Conservation (phyloP, 2,888 invertebrate genomes). For the Zelleria hepariella region DNA sequence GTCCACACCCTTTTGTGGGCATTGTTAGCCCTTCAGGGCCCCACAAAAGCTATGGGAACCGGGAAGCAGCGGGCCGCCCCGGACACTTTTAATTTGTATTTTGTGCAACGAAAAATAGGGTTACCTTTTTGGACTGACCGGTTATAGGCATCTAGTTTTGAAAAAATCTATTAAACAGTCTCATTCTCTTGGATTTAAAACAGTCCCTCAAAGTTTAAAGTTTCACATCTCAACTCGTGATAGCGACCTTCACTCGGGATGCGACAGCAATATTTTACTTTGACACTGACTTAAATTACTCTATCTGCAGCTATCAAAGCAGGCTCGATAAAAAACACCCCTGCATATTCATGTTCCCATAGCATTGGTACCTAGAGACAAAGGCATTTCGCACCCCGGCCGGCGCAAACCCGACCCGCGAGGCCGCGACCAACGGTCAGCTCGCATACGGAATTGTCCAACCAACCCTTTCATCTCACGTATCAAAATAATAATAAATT, state of each 20-base stretch:
- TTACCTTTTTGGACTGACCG: neutral
- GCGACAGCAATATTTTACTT: neutral
- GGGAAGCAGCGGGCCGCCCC: slow-evolving; percentile 42
- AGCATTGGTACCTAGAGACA: slow-evolving; percentile 32
- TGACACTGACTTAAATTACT: neutral
- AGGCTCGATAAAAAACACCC: neutral
- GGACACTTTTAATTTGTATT: neutral
- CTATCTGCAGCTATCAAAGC: neutral
- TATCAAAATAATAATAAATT: slow-evolving; percentile 71
- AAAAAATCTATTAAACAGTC: neutral
- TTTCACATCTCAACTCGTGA: too few species aligned
- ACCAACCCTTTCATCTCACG: slow-evolving; percentile 60
- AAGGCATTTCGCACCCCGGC: slow-evolving; percentile 24
- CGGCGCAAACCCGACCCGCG: slow-evolving; percentile 8
- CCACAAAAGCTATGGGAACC: slow-evolving; percentile 60
- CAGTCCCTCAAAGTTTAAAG: too few species aligned
- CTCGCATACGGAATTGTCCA: slow-evolving; percentile 51
- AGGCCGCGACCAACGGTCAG: slow-evolving; percentile 38
- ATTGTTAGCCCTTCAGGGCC: slow-evolving; percentile 57
- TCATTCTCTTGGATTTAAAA: too few species aligned
- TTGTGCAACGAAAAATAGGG: neutral
- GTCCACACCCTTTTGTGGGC: slow-evolving; percentile 65
- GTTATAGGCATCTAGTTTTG: neutral
- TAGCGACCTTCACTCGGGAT: neutral
- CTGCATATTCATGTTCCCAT: slow-evolving; percentile 30